phyloP scores from a whole-genome alignment of 2,888 invertebrate species.

The Scaptodrosophila latifasciaeformis region DNA sequence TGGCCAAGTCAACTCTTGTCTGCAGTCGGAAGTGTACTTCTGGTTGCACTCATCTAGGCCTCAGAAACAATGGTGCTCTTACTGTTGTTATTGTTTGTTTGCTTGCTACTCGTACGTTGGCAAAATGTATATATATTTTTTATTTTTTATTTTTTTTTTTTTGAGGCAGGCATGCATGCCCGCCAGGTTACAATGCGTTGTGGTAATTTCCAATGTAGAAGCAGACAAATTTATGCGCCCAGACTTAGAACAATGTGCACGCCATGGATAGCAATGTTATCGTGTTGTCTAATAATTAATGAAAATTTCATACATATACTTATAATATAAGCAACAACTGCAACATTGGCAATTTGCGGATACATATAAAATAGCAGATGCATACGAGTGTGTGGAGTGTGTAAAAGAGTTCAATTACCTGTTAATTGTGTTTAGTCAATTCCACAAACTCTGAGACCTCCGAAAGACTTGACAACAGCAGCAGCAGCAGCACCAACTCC shows the following conservation, averaged over 20 bases:
- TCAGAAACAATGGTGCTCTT: slow-evolving; percentile 36
- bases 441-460: slow-evolving; percentile 40
- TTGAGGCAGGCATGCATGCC: slow-evolving; percentile 40
- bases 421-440: slow-evolving; percentile 65
- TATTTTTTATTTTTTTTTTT: too few species aligned
- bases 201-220: slow-evolving; percentile 27
- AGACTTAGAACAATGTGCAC: slow-evolving; percentile 62
- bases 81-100: not conserved
- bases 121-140: too few species aligned
- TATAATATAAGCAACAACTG: slow-evolving; percentile 9
- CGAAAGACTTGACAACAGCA: slow-evolving; percentile 18
- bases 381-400: too few species aligned
- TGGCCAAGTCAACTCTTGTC: not conserved
- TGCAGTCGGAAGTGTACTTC: slow-evolving; percentile 48
- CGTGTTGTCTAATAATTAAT: slow-evolving; percentile 66
- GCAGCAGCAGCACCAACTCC: slow-evolving; percentile 8
- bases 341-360: too few species aligned
- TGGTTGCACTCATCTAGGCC: slow-evolving; percentile 7
- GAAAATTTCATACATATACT: slow-evolving; percentile 37
- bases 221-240: slow-evolving; percentile 55
- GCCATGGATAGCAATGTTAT: slow-evolving; percentile 24
- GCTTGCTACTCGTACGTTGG: not conserved
- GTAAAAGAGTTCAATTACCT: slow-evolving; percentile 56
- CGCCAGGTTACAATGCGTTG: slow-evolving; percentile 60
- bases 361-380: too few species aligned